Percentiles rank a stretch among this genome's conserved stretches.
These are phyloP conservation scores for Triplophysa dalaica DNA, from an alignment of 2,113 vertebrate genomes.

Conservation along the genomic window DNA sequence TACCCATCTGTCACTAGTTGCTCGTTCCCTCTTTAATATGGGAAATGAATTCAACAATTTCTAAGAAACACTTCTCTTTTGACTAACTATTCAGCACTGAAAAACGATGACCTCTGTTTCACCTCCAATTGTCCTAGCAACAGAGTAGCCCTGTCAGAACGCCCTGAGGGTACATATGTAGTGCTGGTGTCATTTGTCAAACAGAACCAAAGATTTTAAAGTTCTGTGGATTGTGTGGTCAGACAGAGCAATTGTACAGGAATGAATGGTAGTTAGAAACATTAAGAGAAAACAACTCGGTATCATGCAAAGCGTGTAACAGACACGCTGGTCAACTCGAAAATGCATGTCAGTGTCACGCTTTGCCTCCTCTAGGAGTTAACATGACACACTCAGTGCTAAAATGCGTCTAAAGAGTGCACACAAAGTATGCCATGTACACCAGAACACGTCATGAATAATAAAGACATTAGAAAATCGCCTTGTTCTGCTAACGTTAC, in stretches of 20 bases:
- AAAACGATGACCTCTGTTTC: conserved; percentile 60
- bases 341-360: too few relatives aligned
- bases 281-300: neutral
- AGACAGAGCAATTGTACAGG: neutral
- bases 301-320: too few relatives aligned
- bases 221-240: neutral
- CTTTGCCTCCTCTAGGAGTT: too few relatives aligned
- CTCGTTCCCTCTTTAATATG: conserved; percentile 10
- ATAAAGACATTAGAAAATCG: too few relatives aligned
- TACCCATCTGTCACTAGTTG: conserved; percentile 32
- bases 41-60: conserved; percentile 33
- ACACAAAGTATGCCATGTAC: too few relatives aligned
- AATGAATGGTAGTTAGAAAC: conserved; percentile 18
- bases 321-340: too few relatives aligned
- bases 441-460: too few relatives aligned
- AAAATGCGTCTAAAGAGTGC: too few relatives aligned
- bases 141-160: conserved; percentile 46
- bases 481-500: too few relatives aligned
- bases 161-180: neutral
- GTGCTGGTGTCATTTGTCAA: conserved; percentile 5
- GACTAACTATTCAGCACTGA: neutral
- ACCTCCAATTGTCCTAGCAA: conserved; percentile 76
- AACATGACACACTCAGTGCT: too few relatives aligned
- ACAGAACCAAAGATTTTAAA: conserved; percentile 14
- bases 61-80: neutral